Percentiles rank a stretch among this genome's conserved stretches.
Evolutionary conservation across 92 coral and sea anemone species (phyloP).

Genomic region (Zoanthus sansibaricus): DNA sequence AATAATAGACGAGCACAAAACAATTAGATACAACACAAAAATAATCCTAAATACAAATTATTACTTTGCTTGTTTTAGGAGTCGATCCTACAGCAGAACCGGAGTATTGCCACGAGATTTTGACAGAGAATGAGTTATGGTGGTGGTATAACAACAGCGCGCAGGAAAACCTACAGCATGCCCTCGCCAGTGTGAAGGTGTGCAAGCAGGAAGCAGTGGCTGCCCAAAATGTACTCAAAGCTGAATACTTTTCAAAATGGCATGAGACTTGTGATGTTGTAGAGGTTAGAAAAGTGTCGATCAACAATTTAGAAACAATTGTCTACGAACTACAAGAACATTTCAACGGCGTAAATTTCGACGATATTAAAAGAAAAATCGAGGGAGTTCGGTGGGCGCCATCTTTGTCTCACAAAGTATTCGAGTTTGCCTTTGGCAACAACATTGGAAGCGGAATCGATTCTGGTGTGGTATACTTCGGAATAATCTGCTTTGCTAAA

Average conservation of each 20-base stretch:
- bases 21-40: not conserved
- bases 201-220: not conserved
- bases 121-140: too few relatives aligned
- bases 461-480: constrained; percentile 62
- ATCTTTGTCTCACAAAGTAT: constrained; percentile 60
- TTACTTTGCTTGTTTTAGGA: constrained; percentile 10
- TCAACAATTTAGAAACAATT: not conserved
- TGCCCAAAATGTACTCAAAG: too few relatives aligned
- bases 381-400: constrained; percentile 45
- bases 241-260: too few relatives aligned
- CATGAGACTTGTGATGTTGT: constrained; percentile 17
- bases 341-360: constrained; percentile 15
- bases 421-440: constrained; percentile 65
- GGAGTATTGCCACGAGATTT: constrained; percentile 2
- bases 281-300: constrained; percentile 52
- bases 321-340: too few relatives aligned
- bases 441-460: constrained; percentile 3
- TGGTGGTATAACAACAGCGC: constrained; percentile 35
- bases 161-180: constrained; percentile 41
- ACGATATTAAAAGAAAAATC: constrained; percentile 17
- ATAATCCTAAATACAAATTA: not conserved
- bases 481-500: constrained; percentile 66
- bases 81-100: constrained; percentile 54
- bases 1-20: too few relatives aligned
- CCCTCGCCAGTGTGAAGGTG: constrained; percentile 30